Percentiles rank a stretch among this genome's conserved stretches.
These are phyloP conservation scores for Plagodis pulveraria DNA, from an alignment of 2,888 invertebrate species.

Conservation along the genomic window DNA sequence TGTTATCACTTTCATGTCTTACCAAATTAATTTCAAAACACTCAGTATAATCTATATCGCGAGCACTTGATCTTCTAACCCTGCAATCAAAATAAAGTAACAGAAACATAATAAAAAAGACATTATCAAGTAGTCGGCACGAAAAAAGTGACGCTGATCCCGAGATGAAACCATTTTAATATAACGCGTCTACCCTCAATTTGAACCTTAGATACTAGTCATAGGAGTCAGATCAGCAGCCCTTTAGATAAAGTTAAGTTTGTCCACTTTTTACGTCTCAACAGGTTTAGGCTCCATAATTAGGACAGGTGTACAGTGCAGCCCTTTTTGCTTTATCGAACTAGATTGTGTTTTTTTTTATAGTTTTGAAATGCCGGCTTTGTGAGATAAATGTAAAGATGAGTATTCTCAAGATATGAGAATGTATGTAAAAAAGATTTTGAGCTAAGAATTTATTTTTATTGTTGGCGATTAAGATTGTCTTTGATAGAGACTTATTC, in stretches of 20 bases:
- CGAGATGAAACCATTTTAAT: constrained; percentile 6
- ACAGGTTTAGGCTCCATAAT: constrained; percentile 73
- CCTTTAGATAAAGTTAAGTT: constrained; percentile 3
- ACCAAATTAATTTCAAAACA: constrained; percentile 2
- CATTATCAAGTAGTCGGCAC: constrained; percentile 67
- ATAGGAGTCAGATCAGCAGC: constrained; percentile 8
- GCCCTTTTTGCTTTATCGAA: constrained; percentile 55
- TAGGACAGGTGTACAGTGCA: constrained; percentile 75
- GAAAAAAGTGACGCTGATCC: constrained; percentile 53
- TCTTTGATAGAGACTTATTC: neutral
- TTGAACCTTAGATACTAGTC: constrained; percentile 37
- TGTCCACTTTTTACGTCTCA: constrained; percentile 40
- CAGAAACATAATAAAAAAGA: constrained; percentile 65
- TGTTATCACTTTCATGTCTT: too few relatives aligned
- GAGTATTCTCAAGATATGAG: constrained; percentile 3
- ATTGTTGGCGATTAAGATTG: constrained; percentile 14
- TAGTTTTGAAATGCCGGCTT: constrained; percentile 32
- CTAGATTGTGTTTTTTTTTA: constrained; percentile 45
- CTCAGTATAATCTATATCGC: neutral
- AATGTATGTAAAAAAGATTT: constrained; percentile 11
- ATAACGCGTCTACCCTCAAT: constrained; percentile 7
- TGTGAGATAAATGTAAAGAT: constrained; percentile 25
- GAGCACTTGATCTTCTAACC: constrained; percentile 42
- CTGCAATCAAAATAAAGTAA: constrained; percentile 49
- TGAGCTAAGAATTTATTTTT: constrained; percentile 10